Conservation (phyloP, 2,113 vertebrate species). For the Tragelaphus scriptus region DNA sequence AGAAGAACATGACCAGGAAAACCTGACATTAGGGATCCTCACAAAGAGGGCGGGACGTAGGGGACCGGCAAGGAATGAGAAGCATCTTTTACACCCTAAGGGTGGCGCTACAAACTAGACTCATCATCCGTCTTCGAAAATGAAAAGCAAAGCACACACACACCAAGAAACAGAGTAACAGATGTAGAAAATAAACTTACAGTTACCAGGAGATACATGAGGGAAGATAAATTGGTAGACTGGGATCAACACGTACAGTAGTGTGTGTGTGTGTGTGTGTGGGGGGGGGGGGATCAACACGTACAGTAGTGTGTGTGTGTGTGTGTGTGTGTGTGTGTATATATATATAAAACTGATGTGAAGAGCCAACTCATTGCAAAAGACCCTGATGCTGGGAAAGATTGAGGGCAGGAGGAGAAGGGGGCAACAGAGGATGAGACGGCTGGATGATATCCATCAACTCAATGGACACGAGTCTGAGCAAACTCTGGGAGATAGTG, state of each 20-base stretch:
- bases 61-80: background rate
- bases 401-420: background rate
- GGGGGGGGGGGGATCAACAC: too few species aligned
- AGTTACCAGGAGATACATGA: background rate
- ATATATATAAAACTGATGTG: background rate
- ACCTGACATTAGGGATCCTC: too few species aligned
- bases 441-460: background rate
- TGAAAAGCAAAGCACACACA: background rate
- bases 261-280: too few species aligned
- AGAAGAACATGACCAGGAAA: background rate
- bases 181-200: background rate
- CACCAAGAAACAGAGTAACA: background rate
- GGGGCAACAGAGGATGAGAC: background rate
- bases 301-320: too few species aligned
- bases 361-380: background rate
- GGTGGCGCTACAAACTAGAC: background rate
- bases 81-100: background rate
- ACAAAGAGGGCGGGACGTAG: background rate
- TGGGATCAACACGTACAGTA: too few species aligned
- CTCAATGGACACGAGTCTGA: background rate
- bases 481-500: background rate
- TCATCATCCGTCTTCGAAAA: background rate
- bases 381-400: background rate
- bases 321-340: too few species aligned
- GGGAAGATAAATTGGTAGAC: background rate